Base-by-base conservation (phyloP, 2,888 invertebrate species). In the Matsumyia berberina region DNA sequence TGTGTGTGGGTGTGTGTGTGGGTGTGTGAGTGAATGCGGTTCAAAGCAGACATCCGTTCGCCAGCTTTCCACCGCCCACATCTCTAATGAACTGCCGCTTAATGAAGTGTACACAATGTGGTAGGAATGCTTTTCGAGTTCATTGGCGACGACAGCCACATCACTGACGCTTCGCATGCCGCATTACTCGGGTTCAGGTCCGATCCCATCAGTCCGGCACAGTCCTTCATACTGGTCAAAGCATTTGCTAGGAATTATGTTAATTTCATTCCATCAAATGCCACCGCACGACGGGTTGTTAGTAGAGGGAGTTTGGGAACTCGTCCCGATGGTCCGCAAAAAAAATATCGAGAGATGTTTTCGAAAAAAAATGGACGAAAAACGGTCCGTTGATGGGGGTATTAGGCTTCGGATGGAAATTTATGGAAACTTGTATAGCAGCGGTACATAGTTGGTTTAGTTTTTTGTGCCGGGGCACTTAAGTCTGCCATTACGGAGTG, bases 31-130 rank as follows among this genome's bases (percentile, higher is more conserved):
- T 24, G 35, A n/a, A 53, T 62, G 62, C 17, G 57, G 51, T 58
- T 9, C 51, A 12, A 15, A 19, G 37, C 53, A 58, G 31, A 49
- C 57, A 29, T 57, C 46, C 66, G n/a, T n/a, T 46, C 7, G 1
- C 53, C 60, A 66, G 11, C 15, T 42, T 31, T 31, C 2, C 33
- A 49, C 46, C 53, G 4, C 76, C 42, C 62, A 33, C 39, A 66
- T 4, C 53, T 35, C 55, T 58, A 51, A 83, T 78, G 53, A 78
- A 83, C 58, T 78, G 66, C 58, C 62, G 62, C 78, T 62, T 83
- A 83, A 83, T 83, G 82, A 82, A 82, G 82, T 83, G 82, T 72
- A 82, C 82, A 82, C 82, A 82, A 72, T 82, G 82, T 39, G 78
- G 82, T 49, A 55, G 78, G 72, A 78, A 81, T 82, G 72, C 78